These are phyloP conservation scores for Melieria crassipennis DNA, from an alignment of 2,888 invertebrate species.

Conservation along the genomic window DNA sequence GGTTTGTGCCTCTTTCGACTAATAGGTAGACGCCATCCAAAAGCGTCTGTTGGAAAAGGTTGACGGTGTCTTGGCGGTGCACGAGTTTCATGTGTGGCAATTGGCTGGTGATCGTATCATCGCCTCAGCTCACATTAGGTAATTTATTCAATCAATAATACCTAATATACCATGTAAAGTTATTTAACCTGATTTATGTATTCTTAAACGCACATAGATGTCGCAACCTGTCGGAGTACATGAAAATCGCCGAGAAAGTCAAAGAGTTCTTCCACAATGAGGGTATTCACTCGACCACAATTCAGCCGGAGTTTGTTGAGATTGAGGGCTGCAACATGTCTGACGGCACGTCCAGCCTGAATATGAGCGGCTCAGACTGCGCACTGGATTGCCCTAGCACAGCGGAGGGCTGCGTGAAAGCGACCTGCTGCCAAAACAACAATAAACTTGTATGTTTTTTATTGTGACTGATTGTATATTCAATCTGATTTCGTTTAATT, in stretches of 20 bases:
- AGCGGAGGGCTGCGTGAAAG: conserved; percentile 82
- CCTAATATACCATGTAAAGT: not conserved
- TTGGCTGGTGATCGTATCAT: conserved; percentile 96
- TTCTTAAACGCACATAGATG: conserved; percentile 69
- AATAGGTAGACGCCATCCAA: conserved; percentile 87
- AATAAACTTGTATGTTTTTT: conserved; percentile 58
- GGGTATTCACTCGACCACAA: conserved; percentile 98
- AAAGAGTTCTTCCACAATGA: conserved; percentile 98
- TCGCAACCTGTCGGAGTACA: conserved; percentile 93
- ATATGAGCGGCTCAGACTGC: conserved; percentile 70
- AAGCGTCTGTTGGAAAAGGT: conserved; percentile 87
- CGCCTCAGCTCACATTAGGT: conserved; percentile 96
- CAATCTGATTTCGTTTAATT: conserved; percentile 25
- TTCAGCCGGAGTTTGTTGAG: conserved; percentile 97
- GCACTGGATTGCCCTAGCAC: conserved; percentile 89
- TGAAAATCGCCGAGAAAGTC: conserved; percentile 95
- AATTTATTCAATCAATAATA: conserved; percentile 14
- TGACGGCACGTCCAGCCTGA: conserved; percentile 65
- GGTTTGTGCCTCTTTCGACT: conserved; percentile 1
- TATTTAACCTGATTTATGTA: not conserved
- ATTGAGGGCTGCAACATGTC: conserved; percentile 69
- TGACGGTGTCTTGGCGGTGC: conserved; percentile 94
- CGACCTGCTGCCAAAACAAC: conserved; percentile 79
- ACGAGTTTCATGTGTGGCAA: conserved; percentile 99
- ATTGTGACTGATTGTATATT: conserved; percentile 1